These are phyloP conservation scores for Microcebus ravelobensis DNA, from an alignment of 2,113 vertebrate species.

Conservation along the genomic window DNA sequence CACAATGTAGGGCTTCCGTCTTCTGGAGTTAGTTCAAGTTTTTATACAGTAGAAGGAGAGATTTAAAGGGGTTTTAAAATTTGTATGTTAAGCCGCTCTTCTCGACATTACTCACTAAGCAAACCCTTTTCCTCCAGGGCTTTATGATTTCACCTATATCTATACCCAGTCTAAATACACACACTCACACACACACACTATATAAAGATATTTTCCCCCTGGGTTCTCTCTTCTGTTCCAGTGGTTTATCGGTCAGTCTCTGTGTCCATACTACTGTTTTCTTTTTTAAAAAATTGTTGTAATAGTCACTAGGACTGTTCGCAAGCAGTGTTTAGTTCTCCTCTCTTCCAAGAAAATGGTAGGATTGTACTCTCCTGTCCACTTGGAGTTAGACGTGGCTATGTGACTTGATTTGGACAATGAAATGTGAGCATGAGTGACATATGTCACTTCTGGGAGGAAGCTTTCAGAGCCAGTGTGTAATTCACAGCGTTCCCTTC, in stretches of 20 bases:
- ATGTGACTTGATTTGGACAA: constrained; percentile 1
- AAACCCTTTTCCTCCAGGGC: neutral
- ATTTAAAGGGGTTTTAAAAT: neutral
- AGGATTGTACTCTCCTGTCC: neutral
- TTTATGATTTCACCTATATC: neutral
- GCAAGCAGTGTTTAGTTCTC: neutral
- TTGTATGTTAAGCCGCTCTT: neutral
- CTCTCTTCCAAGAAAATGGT: constrained; percentile 1
- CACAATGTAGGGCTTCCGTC: neutral
- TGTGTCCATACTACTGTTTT: neutral
- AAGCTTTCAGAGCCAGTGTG: neutral
- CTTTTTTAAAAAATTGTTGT: neutral
- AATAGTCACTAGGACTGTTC: neutral
- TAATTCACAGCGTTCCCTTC: neutral
- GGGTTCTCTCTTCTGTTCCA: neutral
- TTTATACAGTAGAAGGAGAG: constrained; percentile 7
- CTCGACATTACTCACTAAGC: neutral
- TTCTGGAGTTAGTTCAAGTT: constrained; percentile 24
- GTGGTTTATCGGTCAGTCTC: neutral
- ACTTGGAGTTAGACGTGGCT: neutral
- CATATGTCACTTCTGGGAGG: constrained; percentile 28
- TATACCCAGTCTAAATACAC: neutral
- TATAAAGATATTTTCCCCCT: neutral
- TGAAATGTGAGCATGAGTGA: neutral
- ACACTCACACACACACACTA: neutral